A percentile compares a stretch with the other conserved stretches of the same genome.
Conservation (phyloP, 1,140 invertebrate species). For the Meloidogyne chitwoodi region DNA sequence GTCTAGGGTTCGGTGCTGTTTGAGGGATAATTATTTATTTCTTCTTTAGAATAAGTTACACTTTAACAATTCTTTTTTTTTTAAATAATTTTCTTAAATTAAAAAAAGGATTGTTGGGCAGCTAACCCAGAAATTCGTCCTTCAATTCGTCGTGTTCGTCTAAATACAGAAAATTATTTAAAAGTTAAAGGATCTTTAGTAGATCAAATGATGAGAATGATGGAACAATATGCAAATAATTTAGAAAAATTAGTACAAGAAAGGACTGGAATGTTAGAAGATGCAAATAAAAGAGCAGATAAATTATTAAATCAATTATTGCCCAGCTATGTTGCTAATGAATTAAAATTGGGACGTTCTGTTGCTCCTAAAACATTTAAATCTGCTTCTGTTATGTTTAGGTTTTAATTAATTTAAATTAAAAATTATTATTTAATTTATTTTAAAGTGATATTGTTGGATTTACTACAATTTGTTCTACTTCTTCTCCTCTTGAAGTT, state of each 20-base stretch:
- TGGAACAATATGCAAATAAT: slow-evolving; percentile 85
- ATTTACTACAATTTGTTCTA: slow-evolving; percentile 69
- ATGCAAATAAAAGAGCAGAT: slow-evolving; percentile 56
- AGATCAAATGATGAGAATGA: slow-evolving; percentile 60
- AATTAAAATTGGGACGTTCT: slow-evolving; percentile 54
- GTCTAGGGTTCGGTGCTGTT: too few species aligned
- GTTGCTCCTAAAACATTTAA: slow-evolving; percentile 54
- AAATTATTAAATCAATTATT: slow-evolving; percentile 55
- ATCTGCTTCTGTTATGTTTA: slow-evolving; percentile 80
- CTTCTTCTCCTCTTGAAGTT: slow-evolving; percentile 61
- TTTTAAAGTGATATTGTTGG: slow-evolving; percentile 80
- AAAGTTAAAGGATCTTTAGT: slow-evolving; percentile 59
- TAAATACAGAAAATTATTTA: slow-evolving; percentile 58
- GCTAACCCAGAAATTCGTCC: slow-evolving; percentile 56
- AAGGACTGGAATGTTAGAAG: slow-evolving; percentile 69
- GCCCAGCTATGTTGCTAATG: slow-evolving; percentile 54
- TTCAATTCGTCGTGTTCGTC: slow-evolving; percentile 49
- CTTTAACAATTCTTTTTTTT: neutral
- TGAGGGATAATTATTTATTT: too few species aligned
- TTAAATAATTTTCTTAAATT: slow-evolving; percentile 32
- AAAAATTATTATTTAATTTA: too few species aligned
- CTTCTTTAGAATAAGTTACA: too few species aligned
- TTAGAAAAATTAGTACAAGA: slow-evolving; percentile 84
- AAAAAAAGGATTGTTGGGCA: slow-evolving; percentile 51
- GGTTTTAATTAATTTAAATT: neutral